These are phyloP conservation scores for Ptilorrhoa leucosticta DNA, from an alignment of 2,113 vertebrate species.

Conservation along the genomic window DNA sequence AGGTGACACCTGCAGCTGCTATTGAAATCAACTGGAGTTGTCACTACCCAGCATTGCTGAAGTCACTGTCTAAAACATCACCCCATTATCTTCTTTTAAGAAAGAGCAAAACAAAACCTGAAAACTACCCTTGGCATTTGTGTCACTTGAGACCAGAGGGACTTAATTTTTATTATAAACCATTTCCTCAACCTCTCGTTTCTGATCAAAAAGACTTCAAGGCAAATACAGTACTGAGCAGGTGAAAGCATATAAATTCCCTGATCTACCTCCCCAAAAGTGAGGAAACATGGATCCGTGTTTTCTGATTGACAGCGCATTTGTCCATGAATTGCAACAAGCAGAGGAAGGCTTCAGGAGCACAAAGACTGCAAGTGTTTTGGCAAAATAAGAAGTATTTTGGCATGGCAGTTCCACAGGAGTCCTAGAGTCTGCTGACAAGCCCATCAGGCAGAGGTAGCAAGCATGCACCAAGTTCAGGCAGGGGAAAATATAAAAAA, in stretches of 20 bases:
- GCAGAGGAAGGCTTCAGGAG: neutral
- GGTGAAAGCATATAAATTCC: neutral
- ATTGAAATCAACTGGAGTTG: slow-evolving; percentile 44
- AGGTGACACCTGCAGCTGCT: slow-evolving; percentile 62
- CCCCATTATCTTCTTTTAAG: neutral
- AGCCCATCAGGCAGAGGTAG: neutral
- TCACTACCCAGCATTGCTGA: neutral
- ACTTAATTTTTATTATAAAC: neutral
- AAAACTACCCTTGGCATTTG: neutral
- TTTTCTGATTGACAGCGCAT: neutral
- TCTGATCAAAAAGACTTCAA: neutral
- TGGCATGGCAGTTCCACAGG: neutral
- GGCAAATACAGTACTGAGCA: neutral
- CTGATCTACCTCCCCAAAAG: neutral
- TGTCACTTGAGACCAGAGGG: neutral
- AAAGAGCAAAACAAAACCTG: neutral
- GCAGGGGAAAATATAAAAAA: no score
- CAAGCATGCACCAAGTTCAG: neutral
- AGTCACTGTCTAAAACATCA: neutral
- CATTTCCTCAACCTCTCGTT: neutral
- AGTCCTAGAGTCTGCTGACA: neutral
- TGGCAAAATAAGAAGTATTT: neutral
- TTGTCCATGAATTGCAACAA: neutral
- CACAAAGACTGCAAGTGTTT: neutral
- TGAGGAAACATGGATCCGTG: neutral